Base-by-base conservation (phyloP, 2,888 invertebrate species). In the Drosophila demipolita region DNA sequence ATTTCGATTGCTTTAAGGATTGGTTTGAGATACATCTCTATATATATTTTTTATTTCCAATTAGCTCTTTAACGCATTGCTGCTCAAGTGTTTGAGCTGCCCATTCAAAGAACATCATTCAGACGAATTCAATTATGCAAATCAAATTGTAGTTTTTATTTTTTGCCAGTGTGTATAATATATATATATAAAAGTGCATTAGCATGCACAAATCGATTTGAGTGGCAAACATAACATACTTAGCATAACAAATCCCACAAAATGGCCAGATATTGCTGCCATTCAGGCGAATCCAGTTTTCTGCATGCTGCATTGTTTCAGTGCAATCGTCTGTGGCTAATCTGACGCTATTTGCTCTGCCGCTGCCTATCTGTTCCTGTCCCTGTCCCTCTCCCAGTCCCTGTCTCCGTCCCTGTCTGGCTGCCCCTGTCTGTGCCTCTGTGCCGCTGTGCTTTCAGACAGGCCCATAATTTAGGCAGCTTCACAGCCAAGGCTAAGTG, bases 291-390 rank as follows among this genome's bases (percentile, higher is more conserved):
- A 54, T 40, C 50, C 15, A 29, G 32, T 20, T 9, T 33, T 63
- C 35, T 79, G 80, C 55, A 66, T 66, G 59, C 9, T 57, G 78
- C 89, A 81, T 86, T 86, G 87, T 87, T 87, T 82, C 87, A 76
- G 81, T 83, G 84, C 83, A 90, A 88, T 90, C 75, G 90, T 83
- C 90, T 88, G 90, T 88, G 83, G 70, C 83, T 90, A 87, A 87
- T 90, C 87, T 81, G 53, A 67, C 69, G 73, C 74, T 78, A 82
- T 87, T 89, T 85, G 80, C 80, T 73, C 66, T 54, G 40, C 26
- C 62, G 54, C 49, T 60, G 69, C 29, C 52, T 61, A 72, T 70
- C 64, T 35, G 15, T 29, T 2, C 15, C 36, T 6, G 15, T 29
- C 7, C 15, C 36, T 6, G 3, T 36, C 15, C 15, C 36, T 36